These are phyloP conservation scores for Alauda arvensis DNA, from an alignment of 2,797 vertebrate species.

Conservation along the genomic window DNA sequence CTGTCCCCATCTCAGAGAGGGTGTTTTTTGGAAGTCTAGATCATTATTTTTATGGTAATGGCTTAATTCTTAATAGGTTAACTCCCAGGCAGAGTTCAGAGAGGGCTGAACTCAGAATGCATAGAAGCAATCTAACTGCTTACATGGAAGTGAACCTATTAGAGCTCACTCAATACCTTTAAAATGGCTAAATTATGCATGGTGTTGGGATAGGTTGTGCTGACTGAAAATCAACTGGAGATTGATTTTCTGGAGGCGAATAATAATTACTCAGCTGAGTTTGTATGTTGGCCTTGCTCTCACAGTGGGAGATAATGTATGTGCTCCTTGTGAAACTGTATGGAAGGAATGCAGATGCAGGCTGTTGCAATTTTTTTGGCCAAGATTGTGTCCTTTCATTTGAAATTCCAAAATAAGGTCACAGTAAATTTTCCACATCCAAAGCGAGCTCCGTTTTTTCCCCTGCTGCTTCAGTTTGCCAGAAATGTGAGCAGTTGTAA, in stretches of 20 bases:
- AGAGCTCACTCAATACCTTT: not conserved
- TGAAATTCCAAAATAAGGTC: slow-evolving; percentile 13
- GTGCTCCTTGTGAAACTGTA: not conserved
- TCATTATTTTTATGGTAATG: not conserved
- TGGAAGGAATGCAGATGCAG: slow-evolving; percentile 11
- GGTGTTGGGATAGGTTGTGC: not conserved
- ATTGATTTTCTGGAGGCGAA: not conserved
- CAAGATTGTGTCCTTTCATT: not conserved
- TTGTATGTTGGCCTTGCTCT: not conserved
- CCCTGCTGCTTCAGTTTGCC: not conserved
- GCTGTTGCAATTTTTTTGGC: not conserved
- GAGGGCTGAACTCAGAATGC: not conserved
- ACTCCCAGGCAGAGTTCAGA: not conserved
- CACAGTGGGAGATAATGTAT: not conserved
- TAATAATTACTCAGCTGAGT: not conserved
- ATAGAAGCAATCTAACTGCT: not conserved
- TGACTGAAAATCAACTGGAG: not conserved
- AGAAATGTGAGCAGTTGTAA: not conserved
- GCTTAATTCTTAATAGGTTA: not conserved
- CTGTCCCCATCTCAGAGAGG: not conserved
- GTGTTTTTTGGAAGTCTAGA: not conserved
- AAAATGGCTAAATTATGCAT: not conserved
- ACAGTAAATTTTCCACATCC: not conserved
- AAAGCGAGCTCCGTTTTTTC: not conserved
- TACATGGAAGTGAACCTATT: not conserved